Evolutionary conservation across 2,113 vertebrate species (phyloP), one percentile per base, ranked within the genome.

Genomic region (Nanorana parkeri): DNA sequence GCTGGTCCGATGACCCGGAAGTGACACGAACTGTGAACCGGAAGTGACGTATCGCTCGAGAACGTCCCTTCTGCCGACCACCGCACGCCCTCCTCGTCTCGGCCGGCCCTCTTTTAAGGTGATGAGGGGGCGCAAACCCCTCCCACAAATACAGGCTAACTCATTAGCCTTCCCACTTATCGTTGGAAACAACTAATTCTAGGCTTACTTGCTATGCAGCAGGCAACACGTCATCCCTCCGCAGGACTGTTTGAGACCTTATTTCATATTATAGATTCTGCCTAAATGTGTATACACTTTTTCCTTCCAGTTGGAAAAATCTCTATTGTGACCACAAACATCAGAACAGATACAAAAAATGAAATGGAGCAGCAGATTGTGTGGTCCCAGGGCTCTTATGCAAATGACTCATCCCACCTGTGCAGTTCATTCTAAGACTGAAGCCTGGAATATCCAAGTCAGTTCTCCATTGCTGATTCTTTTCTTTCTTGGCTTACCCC

Each of bases 351-450:
- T 29, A 16, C 58, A 68, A 16, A 56, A 69, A 60, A 29, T 69
- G 21, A 54, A 23, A 16, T 69, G 54, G 65, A 79, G 66, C 24
- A 60, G 47, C 65, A 56, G 65, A 68, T 68, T 79, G 77, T 79
- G 77, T 79, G 77, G 77, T 79, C 77, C 54, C 65, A 68, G 54
- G 68, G 28, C 28, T 41, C 77, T 58, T n/a, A n/a, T 60, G 7
- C 51, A 69, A 24, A 79, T 79, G 77, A 79, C 77, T 79, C 77
- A 79, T 60, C 77, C 56, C 77, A 79, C 77, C 77, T 79, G 77
- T 79, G 77, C 54, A 79, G 51, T 79, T 79, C 32, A 68, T 56
- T 68, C 65, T 69, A 69, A 68, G 77, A 60, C 26, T 56, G 29
- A 79, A 60, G 77, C 26, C 77, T 79, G 77, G 66, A 79, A 79